These are phyloP conservation scores for Chaetodon auriga DNA, from an alignment of 2,113 vertebrate species.

Conservation along the genomic window DNA sequence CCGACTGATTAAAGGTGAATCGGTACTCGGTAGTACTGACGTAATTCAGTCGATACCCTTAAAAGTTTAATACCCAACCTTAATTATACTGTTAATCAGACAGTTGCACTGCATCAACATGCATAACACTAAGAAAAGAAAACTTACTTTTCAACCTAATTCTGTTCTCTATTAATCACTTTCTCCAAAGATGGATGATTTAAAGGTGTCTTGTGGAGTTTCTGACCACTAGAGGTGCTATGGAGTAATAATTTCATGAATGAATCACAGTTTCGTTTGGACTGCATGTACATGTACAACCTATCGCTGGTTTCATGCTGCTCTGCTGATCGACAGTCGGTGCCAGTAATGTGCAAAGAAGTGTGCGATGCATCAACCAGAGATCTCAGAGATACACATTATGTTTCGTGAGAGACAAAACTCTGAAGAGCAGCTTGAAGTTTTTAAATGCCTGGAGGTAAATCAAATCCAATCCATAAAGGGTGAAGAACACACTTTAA, in stretches of 20 bases:
- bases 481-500: not conserved
- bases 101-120: not conserved
- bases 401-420: not conserved
- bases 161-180: not conserved
- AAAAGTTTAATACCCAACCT: too few relatives aligned
- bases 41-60: too few relatives aligned
- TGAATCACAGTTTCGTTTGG: not conserved
- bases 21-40: too few relatives aligned
- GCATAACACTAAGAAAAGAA: not conserved
- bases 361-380: not conserved
- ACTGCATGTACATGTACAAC: not conserved
- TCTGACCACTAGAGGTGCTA: not conserved
- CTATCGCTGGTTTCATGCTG: not conserved
- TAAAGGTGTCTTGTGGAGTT: not conserved
- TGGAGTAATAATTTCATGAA: not conserved
- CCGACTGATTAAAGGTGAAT: too few relatives aligned
- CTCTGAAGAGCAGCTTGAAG: not conserved
- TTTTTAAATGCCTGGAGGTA: not conserved
- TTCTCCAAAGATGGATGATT: not conserved
- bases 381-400: not conserved
- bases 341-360: not conserved
- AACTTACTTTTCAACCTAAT: too few relatives aligned
- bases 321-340: not conserved
- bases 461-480: not conserved
- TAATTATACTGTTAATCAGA: not conserved